These are phyloP conservation scores for Corydoras sp. DNA, from an alignment of 2,113 vertebrate species.

Conservation along the genomic window DNA sequence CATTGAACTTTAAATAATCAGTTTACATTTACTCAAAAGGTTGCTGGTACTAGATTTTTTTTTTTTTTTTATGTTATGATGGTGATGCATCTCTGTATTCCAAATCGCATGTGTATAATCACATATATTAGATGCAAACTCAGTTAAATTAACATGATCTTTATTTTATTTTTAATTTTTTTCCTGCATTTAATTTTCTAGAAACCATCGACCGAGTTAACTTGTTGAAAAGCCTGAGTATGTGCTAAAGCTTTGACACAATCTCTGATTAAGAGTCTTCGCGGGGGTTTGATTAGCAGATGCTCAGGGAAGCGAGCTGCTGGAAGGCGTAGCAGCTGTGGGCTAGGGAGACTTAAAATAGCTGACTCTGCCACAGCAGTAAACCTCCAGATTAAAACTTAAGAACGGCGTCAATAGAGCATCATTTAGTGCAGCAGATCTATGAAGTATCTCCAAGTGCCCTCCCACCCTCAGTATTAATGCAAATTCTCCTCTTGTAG, in stretches of 20 bases:
- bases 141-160: too few species aligned
- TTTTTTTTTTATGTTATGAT: too few species aligned
- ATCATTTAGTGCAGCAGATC: conserved; percentile 2
- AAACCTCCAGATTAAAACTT: not conserved
- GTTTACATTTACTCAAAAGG: too few species aligned
- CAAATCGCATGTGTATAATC: too few species aligned
- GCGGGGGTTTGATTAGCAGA: conserved; percentile 46
- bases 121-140: too few species aligned
- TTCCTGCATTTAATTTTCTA: too few species aligned
- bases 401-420: conserved; percentile 1
- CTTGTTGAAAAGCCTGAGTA: not conserved
- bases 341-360: conserved; percentile 31
- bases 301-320: conserved; percentile 36
- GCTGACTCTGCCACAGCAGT: not conserved
- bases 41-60: too few species aligned
- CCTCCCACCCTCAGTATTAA: conserved; percentile 39
- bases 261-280: conserved; percentile 32
- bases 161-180: too few species aligned
- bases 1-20: too few species aligned
- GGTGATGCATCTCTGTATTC: too few species aligned
- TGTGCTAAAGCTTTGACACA: conserved; percentile 22
- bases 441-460: conserved; percentile 45
- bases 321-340: not conserved
- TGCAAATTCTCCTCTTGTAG: conserved; percentile 29
- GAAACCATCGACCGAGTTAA: too few species aligned